phyloP scores from a whole-genome alignment of 2,888 invertebrate species.

The Synanthedon myopaeformis region DNA sequence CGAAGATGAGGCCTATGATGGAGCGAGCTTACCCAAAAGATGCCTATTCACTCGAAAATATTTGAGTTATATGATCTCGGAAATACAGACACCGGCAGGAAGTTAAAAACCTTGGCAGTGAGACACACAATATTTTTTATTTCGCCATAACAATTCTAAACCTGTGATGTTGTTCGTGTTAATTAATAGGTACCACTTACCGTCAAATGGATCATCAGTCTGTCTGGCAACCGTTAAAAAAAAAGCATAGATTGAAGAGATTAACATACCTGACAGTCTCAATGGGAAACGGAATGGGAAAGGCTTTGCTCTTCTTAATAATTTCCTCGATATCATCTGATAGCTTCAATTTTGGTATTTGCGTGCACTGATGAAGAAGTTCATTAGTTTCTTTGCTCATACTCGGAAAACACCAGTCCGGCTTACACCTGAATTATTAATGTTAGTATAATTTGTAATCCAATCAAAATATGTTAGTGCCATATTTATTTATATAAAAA shows the following conservation, averaged over 20 bases:
- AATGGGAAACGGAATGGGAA: slow-evolving; percentile 31
- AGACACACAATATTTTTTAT: too few species aligned
- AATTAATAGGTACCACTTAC: background rate
- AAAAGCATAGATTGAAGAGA: background rate
- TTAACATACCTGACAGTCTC: slow-evolving; percentile 23
- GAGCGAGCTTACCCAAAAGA: too few species aligned
- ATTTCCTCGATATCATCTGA: slow-evolving; percentile 20
- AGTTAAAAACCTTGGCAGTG: too few species aligned
- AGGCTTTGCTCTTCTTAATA: slow-evolving; percentile 24
- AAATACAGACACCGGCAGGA: too few species aligned
- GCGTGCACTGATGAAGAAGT: slow-evolving; percentile 39
- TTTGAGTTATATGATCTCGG: too few species aligned
- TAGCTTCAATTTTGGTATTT: slow-evolving; percentile 21
- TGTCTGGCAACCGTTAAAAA: background rate
- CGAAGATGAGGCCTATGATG: too few species aligned
- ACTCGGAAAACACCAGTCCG: slow-evolving; percentile 59
- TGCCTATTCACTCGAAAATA: too few species aligned
- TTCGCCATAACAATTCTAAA: too few species aligned
- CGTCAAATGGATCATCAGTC: background rate
- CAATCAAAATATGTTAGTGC: too few species aligned
- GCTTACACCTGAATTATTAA: slow-evolving; percentile 42
- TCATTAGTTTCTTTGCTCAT: slow-evolving; percentile 58
- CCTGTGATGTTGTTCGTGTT: too few species aligned
- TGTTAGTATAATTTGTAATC: too few species aligned
- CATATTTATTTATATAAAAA: too few species aligned